A percentile compares a stretch with the other conserved stretches of the same genome.
These are phyloP conservation scores for Saccopteryx leptura DNA, from an alignment of 2,113 vertebrate genomes.

Conservation along the genomic window DNA sequence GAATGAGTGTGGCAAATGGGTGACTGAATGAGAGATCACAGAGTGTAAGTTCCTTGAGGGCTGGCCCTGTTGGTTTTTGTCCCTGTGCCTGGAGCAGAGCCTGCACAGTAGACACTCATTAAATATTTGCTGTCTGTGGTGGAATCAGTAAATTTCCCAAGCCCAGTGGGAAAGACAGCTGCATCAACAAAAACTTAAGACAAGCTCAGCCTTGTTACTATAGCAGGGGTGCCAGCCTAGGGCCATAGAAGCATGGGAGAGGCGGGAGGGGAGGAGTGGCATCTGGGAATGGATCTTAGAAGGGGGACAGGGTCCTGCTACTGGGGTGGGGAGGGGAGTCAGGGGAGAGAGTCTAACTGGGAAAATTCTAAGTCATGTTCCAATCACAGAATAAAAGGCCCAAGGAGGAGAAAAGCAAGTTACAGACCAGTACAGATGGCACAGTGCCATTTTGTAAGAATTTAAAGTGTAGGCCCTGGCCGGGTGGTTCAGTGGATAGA, in stretches of 20 bases:
- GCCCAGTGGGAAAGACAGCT: neutral
- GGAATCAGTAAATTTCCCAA: neutral
- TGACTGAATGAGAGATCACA: neutral
- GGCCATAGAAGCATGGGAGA: neutral
- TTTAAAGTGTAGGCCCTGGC: neutral
- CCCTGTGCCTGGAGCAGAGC: neutral
- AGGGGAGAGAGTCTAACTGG: neutral
- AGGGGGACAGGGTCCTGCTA: fast-evolving
- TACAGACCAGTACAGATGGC: fast-evolving
- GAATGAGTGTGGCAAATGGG: neutral
- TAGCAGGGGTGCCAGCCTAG: neutral
- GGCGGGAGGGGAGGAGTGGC: no score
- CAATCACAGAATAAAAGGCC: neutral
- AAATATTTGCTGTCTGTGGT: neutral
- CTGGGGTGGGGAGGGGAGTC: neutral
- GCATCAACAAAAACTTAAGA: neutral
- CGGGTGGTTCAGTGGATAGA: no score
- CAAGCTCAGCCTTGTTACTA: neutral
- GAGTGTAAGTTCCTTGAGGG: neutral
- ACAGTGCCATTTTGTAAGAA: neutral
- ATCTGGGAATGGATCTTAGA: neutral
- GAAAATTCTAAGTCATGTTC: neutral
- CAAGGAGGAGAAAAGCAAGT: neutral
- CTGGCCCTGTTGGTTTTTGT: neutral
- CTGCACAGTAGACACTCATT: neutral